Percentiles rank a stretch among this genome's conserved stretches.
These are phyloP conservation scores for Phorcus lineatus DNA, from an alignment of 2,888 invertebrate genomes.

Conservation along the genomic window DNA sequence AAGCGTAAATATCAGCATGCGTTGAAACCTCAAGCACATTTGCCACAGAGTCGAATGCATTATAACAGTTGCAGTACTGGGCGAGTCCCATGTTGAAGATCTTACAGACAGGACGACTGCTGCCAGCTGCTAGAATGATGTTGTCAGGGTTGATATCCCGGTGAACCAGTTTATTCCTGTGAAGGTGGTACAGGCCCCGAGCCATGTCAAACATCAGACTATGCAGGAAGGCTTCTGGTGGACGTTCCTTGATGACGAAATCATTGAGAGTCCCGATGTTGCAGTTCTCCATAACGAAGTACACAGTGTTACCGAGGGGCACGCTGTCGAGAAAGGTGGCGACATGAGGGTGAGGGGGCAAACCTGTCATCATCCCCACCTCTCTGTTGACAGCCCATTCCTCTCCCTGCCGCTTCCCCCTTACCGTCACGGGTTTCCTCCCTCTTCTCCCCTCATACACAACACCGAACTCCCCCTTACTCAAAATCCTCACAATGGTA, in stretches of 20 bases:
- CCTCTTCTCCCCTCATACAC: neutral
- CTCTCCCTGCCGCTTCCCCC: neutral
- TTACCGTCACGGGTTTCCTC: neutral
- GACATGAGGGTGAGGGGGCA: neutral
- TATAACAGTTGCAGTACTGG: neutral
- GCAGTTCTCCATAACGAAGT: neutral
- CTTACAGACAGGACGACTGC: neutral
- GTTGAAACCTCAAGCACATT: neutral
- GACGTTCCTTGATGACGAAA: neutral
- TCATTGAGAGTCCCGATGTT: slow-evolving; percentile 2
- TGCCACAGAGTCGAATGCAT: neutral
- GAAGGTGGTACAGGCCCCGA: neutral
- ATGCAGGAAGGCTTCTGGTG: neutral
- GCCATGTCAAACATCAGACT: slow-evolving; percentile 12
- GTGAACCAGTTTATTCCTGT: neutral
- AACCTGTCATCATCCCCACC: neutral
- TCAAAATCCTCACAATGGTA: neutral
- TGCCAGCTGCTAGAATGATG: neutral
- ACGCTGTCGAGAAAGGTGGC: neutral
- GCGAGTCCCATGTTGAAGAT: neutral
- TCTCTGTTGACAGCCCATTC: neutral
- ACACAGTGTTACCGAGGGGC: neutral
- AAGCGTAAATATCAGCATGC: neutral
- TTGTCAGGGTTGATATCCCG: neutral
- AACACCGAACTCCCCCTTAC: neutral